Percentiles rank a stretch among this genome's conserved stretches.
These are phyloP conservation scores for Synaphobranchus kaupii DNA, from an alignment of 2,797 vertebrate genomes.

Conservation along the genomic window DNA sequence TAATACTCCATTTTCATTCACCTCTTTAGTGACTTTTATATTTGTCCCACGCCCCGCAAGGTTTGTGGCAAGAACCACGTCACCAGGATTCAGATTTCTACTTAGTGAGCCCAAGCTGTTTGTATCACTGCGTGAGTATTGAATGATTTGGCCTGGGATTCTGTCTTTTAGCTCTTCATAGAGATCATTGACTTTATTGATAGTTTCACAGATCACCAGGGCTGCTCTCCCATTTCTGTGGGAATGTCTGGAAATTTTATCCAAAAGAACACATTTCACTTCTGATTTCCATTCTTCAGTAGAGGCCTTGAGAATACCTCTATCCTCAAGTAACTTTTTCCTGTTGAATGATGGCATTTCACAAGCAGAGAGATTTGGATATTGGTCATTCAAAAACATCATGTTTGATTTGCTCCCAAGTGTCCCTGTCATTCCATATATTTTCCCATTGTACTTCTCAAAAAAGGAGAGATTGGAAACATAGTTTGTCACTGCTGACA, in stretches of 20 bases:
- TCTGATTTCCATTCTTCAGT: conserved; percentile 39
- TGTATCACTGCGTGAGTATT: conserved; percentile 44
- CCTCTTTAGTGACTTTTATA: conserved; percentile 56
- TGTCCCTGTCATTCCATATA: conserved; percentile 49
- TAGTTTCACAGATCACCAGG: conserved; percentile 45
- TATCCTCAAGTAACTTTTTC: conserved; percentile 41
- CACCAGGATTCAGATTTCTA: conserved; percentile 35
- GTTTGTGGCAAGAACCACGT: conserved; percentile 60
- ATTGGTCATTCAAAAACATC: conserved; percentile 36
- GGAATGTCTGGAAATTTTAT: background rate
- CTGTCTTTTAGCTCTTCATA: conserved; percentile 7
- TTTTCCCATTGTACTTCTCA: conserved; percentile 40
- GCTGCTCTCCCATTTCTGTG: conserved; percentile 34
- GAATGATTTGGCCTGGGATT: conserved; percentile 31
- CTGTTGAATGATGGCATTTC: conserved; percentile 44
- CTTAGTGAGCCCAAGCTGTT: conserved; percentile 21
- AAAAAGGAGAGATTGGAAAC: conserved; percentile 58
- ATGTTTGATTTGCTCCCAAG: conserved; percentile 40
- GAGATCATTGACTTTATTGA: conserved; percentile 42
- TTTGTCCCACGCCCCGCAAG: conserved; percentile 53
- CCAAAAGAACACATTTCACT: conserved; percentile 29
- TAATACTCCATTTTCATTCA: conserved; percentile 54
- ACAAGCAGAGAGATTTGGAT: conserved; percentile 38
- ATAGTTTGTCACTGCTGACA: conserved; percentile 58
- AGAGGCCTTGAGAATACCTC: conserved; percentile 25